Base-by-base conservation (phyloP, 1,140 invertebrate species). In the Battus philenor region DNA sequence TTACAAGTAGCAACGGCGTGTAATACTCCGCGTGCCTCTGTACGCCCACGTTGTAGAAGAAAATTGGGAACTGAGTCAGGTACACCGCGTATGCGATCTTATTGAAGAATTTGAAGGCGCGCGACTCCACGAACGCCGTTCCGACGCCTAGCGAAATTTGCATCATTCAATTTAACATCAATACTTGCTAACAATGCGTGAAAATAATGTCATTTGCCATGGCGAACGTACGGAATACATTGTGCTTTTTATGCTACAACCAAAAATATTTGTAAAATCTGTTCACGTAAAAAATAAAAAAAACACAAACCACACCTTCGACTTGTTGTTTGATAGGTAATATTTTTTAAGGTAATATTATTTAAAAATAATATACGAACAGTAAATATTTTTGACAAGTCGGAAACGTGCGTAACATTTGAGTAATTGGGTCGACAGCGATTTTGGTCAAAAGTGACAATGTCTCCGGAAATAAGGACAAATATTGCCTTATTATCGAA, bases 51-150 rank as follows among this genome's bases (percentile, higher is more conserved):
- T 89, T 88, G 62, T 88, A 89, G 72, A 89, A 89, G 63, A 87
- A 89, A 38, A 89, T 81, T 2, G 88, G 88, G 63, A 89, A 90
- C 59, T 90, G 88, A 4, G 87, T 88, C 9, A 90, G 59, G 69
- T 90, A 90, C 2, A 90, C 82, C 18, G 84, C 82, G 57, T 89
- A 89, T 2, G 87, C 83, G 13, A 90, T 86, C 66, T 89, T 89
- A 44, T 91, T 91, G 47, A 94, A 88, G 29, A 93, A 87, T 74
- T 84, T 83, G 50, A 88, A 88, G 39, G 78, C 48, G 50, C 73
- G 57, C 31, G 74, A 84, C 7, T 83, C 78, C 1, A 88, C 53
- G 32, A 88, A 75, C 13, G 67, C 34, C 17, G 78, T 77, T 27
- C 80, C 77, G 34, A 67, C 61, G 13, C 85, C 86, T 87, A 57